Evolutionary conservation across 2,113 vertebrate genomes (phyloP), one percentile per base, ranked within the genome.

Genomic region (Callipepla squamata): DNA sequence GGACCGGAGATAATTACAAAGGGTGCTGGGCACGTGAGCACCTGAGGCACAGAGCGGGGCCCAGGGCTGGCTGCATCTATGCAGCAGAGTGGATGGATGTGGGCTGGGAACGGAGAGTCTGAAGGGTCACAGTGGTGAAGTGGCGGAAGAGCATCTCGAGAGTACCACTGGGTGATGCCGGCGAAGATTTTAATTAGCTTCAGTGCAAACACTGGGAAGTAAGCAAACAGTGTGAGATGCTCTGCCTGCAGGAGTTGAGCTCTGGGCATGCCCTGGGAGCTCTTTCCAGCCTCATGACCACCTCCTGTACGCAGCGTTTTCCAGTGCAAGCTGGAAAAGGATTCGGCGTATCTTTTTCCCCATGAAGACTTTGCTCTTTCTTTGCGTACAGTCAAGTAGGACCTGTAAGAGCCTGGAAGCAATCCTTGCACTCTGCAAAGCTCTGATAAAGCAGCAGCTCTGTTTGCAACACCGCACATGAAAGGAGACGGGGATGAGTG

Each of bases 1-100:
- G 38, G 92, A 82, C 51, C 53, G 92, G 76, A 94, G 97, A 96
- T 97, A 96, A 97, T 97, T 92, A 93, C 78, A 90, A 91, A 93
- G 73, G 86, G 91, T 67, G 90, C 38, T 2, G 22, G 89, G 75
- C 66, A 68, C 2, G 3, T 30, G 8, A 61, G 73, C 38, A 26
- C 86, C 32, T 13, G 9, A 17, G 18, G 84, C 85, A 9, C 4
- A 2, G 47, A 32, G 13, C 1, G 44, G n/a, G 67, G 16, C 66
- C 28, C 2, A 12, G 70, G 75, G 45, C 5, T 3, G 1, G 25
- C 7, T 42, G 85, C 70, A 19, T 25, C 45, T 18, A 50, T 38
- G 57, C 75, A 26, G n/a, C 38, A 36, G 22, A 0, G 0, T 9
- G 42, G 45, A 81, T 11, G 32, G 30, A 42, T 55, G 81, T 8